phyloP scores from a whole-genome alignment of 1,140 invertebrate species.

The Dufourea novaeangliae region DNA sequence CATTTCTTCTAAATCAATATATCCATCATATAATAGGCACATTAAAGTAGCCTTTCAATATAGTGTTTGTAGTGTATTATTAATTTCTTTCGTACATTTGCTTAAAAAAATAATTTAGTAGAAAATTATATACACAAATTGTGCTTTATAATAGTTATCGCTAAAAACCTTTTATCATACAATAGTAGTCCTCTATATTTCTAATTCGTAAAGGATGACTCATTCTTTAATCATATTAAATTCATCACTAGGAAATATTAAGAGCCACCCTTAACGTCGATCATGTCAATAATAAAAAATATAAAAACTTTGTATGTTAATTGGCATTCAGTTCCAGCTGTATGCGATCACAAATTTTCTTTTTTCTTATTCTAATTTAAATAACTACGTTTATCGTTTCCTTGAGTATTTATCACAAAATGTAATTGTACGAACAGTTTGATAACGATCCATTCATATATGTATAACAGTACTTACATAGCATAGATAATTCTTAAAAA shows the following conservation, averaged over 20 bases:
- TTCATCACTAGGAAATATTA: slow-evolving; percentile 16
- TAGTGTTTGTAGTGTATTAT: not conserved
- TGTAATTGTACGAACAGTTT: slow-evolving; percentile 7
- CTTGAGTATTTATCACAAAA: slow-evolving; percentile 20
- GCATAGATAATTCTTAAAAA: not conserved
- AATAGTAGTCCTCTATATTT: not conserved
- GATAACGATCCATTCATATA: not conserved
- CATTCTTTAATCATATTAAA: not conserved
- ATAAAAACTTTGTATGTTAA: slow-evolving; percentile 48
- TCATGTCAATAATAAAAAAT: slow-evolving; percentile 30
- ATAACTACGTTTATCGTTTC: slow-evolving; percentile 34
- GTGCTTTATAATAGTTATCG: slow-evolving; percentile 18
- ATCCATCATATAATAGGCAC: not conserved
- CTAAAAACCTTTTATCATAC: slow-evolving; percentile 7
- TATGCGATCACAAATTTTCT: slow-evolving; percentile 52
- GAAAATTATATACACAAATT: slow-evolving; percentile 27
- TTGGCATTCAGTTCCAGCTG: slow-evolving; percentile 61
- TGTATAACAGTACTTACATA: not conserved
- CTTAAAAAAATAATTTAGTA: slow-evolving; percentile 32
- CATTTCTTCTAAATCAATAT: not conserved
- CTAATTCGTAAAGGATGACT: not conserved
- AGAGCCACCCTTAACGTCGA: slow-evolving; percentile 22
- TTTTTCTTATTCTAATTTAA: slow-evolving; percentile 47
- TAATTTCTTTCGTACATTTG: slow-evolving; percentile 12
- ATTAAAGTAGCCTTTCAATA: not conserved